Evolutionary conservation across 2,797 vertebrate genomes (phyloP).

Genomic region (Lemur catta): DNA sequence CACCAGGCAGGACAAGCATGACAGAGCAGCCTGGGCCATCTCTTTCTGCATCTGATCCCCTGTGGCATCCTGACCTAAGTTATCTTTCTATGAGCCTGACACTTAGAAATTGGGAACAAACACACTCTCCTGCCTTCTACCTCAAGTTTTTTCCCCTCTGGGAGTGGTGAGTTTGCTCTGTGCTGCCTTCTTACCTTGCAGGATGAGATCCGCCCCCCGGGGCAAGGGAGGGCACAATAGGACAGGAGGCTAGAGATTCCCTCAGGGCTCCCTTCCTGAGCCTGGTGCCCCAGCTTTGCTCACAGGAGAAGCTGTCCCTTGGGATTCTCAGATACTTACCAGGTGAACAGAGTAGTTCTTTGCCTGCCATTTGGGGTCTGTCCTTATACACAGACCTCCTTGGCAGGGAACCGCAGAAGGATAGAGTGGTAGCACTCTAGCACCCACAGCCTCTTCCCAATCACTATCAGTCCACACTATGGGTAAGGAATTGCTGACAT

Average conservation of each 20-base stretch:
- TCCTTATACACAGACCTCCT: neutral
- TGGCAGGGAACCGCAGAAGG: neutral
- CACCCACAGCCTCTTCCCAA: too few species aligned
- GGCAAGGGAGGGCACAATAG: neutral
- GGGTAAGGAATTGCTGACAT: neutral
- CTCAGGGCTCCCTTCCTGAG: neutral
- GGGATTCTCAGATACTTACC: fast-evolving
- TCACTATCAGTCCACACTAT: too few species aligned
- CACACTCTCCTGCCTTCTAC: neutral
- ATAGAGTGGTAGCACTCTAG: neutral
- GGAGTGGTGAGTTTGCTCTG: neutral
- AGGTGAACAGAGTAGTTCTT: neutral
- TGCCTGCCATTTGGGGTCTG: neutral
- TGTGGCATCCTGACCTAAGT: neutral
- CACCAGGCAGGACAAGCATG: neutral
- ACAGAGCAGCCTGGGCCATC: neutral
- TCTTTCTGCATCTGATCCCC: neutral
- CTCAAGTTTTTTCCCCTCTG: neutral
- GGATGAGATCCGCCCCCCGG: too few species aligned
- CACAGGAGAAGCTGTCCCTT: neutral
- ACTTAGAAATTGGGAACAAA: neutral
- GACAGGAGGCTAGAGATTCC: neutral
- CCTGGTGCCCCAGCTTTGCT: neutral
- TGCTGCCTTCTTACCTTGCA: neutral
- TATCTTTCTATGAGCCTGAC: neutral